Evolutionary conservation across 2,797 vertebrate species (phyloP).

Genomic region (Smutsia temminckii): DNA sequence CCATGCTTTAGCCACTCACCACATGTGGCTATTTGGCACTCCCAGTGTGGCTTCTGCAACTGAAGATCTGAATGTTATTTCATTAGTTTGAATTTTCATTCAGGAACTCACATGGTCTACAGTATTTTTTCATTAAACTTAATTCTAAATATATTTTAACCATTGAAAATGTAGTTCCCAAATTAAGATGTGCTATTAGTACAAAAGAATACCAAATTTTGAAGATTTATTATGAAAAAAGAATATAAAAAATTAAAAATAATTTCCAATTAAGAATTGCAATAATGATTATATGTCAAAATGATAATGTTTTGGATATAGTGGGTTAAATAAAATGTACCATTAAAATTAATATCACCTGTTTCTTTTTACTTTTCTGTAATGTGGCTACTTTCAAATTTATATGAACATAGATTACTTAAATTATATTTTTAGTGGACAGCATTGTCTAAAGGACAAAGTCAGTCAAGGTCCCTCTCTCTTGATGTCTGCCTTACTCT

Average conservation of each 20-base stretch:
- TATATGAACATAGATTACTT: neutral
- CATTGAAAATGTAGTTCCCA: neutral
- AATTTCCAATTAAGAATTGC: neutral
- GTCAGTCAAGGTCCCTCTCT: neutral
- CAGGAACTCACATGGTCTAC: neutral
- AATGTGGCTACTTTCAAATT: neutral
- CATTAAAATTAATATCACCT: neutral
- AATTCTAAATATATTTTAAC: neutral
- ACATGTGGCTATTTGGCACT: fast-evolving
- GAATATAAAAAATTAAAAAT: neutral
- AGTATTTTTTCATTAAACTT: neutral
- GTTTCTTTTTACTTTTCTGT: neutral
- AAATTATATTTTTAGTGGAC: neutral
- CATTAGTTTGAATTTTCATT: neutral
- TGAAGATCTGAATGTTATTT: neutral
- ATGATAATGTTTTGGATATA: neutral
- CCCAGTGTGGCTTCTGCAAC: neutral
- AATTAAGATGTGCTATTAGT: neutral
- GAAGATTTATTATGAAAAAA: neutral
- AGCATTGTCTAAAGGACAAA: neutral
- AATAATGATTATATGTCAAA: neutral
- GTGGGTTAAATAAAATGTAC: neutral
- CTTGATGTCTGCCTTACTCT: neutral
- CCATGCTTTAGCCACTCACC: neutral
- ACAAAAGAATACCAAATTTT: neutral